Evolutionary conservation across 2,888 invertebrate genomes (phyloP).

Genomic region (Andrena fulva): DNA sequence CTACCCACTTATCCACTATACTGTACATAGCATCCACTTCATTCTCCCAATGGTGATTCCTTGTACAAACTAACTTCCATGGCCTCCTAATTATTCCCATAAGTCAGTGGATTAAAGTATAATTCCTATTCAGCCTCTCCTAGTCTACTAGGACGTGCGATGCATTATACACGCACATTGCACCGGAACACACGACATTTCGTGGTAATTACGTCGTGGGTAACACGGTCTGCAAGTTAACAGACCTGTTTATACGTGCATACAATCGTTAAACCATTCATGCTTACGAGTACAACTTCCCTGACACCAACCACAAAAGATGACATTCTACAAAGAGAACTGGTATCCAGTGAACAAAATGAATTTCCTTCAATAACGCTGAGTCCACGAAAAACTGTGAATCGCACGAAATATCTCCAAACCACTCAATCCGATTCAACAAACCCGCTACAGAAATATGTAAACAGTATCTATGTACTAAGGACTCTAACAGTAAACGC

Average conservation of each 20-base stretch:
- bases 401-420: too few species aligned
- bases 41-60: background rate
- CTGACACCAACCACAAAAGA: slow-evolving; percentile 6
- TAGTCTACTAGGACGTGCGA: slow-evolving; percentile 2
- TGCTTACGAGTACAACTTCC: slow-evolving; percentile 20
- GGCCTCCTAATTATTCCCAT: slow-evolving; percentile 27
- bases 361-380: too few species aligned
- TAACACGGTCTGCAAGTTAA: slow-evolving; percentile 33
- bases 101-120: slow-evolving; percentile 28
- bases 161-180: slow-evolving; percentile 27
- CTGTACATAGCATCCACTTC: too few species aligned
- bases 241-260: slow-evolving; percentile 36
- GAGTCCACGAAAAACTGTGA: too few species aligned
- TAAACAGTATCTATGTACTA: too few species aligned
- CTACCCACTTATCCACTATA: slow-evolving; percentile 1
- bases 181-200: slow-evolving; percentile 49
- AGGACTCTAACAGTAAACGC: too few species aligned
- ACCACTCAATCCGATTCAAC: too few species aligned
- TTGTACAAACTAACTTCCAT: background rate
- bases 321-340: background rate
- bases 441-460: too few species aligned
- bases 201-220: slow-evolving; percentile 42
- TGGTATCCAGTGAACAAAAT: too few species aligned
- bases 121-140: slow-evolving; percentile 34
- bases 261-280: slow-evolving; percentile 40